phyloP scores from a whole-genome alignment of 2,113 vertebrate genomes.

The Eurystomus gularis region DNA sequence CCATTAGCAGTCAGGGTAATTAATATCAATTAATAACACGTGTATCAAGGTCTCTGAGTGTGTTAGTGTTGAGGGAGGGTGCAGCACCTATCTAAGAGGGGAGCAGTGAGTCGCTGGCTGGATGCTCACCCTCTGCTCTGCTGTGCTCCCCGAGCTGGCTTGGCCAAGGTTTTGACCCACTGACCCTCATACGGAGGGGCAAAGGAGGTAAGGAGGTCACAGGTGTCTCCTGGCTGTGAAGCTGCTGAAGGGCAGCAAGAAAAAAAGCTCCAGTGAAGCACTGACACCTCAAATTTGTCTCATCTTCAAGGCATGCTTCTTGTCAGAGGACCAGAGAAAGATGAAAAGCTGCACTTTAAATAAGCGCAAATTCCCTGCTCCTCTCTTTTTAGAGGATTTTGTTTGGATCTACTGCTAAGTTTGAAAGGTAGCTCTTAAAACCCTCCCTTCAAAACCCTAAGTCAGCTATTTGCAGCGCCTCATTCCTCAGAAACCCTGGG shows the following conservation, averaged over 20 bases:
- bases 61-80: accelerated
- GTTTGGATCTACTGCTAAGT: not conserved
- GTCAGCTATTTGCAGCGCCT: not conserved
- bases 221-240: not conserved
- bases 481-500: not conserved
- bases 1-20: not conserved
- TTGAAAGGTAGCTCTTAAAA: not conserved
- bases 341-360: not conserved
- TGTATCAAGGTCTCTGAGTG: accelerated
- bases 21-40: no score
- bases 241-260: not conserved
- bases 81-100: not conserved
- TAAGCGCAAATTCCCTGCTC: not conserved
- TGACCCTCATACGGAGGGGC: not conserved
- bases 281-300: not conserved
- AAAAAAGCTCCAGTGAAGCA: not conserved
- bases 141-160: accelerated
- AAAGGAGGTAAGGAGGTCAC: not conserved
- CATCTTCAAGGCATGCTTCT: not conserved
- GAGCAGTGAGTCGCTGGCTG: accelerated
- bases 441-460: not conserved
- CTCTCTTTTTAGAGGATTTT: not conserved
- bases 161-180: not conserved
- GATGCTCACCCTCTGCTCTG: not conserved
- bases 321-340: not conserved